phyloP scores from a whole-genome alignment of 1,140 invertebrate species.

The Campodea augens region DNA sequence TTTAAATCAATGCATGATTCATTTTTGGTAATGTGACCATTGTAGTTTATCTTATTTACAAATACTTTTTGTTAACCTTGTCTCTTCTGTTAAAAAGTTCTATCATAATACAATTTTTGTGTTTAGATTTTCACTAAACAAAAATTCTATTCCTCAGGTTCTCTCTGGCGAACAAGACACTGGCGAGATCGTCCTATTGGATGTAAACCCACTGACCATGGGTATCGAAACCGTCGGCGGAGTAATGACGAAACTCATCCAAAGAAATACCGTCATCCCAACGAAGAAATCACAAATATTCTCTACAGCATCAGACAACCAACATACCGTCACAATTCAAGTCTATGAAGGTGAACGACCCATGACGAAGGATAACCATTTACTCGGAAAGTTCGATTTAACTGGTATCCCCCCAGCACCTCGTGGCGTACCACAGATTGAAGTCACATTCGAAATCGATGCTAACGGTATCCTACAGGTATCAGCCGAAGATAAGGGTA shows the following conservation, averaged over 20 bases:
- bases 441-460: constrained; percentile 98
- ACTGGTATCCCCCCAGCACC: constrained; percentile 96
- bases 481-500: constrained; percentile 95
- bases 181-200: constrained; percentile 87
- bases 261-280: constrained; percentile 94
- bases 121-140: too few species aligned
- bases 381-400: constrained; percentile 93
- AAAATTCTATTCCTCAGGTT: too few species aligned
- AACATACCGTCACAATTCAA: constrained; percentile 97
- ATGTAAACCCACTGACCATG: constrained; percentile 95
- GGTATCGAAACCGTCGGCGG: constrained; percentile 99
- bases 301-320: constrained; percentile 96
- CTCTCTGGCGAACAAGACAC: constrained; percentile 79
- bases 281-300: constrained; percentile 99
- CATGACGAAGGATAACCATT: constrained; percentile 98
- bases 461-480: constrained; percentile 95
- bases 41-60: too few species aligned
- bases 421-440: constrained; percentile 94
- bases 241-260: constrained; percentile 98
- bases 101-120: too few species aligned
- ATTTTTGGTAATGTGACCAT: too few species aligned
- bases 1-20: too few species aligned
- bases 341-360: constrained; percentile 94
- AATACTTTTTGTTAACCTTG: too few species aligned
- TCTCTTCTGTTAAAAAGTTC: too few species aligned